Evolutionary conservation across 2,113 vertebrate species (phyloP).

Genomic region (Acanthisitta chloris): DNA sequence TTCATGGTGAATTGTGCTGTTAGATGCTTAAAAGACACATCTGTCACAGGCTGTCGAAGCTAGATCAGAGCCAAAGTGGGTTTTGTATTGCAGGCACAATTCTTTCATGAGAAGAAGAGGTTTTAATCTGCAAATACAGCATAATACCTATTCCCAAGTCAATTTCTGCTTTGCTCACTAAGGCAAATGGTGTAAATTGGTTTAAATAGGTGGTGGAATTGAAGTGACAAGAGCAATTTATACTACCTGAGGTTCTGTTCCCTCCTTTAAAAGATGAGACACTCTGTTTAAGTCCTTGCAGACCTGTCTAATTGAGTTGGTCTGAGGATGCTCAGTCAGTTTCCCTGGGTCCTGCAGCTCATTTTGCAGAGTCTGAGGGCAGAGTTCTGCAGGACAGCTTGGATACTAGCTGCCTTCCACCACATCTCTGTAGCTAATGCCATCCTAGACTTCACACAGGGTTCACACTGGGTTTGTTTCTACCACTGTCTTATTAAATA

Average conservation of each 20-base stretch:
- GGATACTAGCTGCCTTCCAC: neutral
- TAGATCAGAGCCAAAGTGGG: neutral
- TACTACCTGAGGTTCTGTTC: neutral
- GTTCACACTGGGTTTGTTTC: neutral
- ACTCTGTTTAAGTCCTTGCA: neutral
- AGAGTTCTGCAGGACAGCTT: neutral
- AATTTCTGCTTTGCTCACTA: constrained; percentile 34
- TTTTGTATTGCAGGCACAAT: neutral
- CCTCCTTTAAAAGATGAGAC: neutral
- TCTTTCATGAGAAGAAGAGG: neutral
- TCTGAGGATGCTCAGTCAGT: neutral
- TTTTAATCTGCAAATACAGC: constrained; percentile 3
- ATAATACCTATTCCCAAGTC: neutral
- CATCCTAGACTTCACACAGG: neutral
- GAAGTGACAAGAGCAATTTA: constrained; percentile 60
- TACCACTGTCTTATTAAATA: neutral
- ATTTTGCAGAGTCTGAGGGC: neutral
- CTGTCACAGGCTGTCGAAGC: neutral
- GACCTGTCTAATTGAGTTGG: neutral
- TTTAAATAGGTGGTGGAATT: constrained; percentile 48
- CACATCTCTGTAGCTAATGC: neutral
- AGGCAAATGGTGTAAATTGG: constrained; percentile 30
- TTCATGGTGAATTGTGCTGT: neutral
- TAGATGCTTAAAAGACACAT: neutral
- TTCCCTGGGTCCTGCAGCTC: neutral